Percentiles rank a stretch among this genome's conserved stretches.
Conservation (phyloP, 2,113 vertebrate genomes). For the Oophaga pumilio region DNA sequence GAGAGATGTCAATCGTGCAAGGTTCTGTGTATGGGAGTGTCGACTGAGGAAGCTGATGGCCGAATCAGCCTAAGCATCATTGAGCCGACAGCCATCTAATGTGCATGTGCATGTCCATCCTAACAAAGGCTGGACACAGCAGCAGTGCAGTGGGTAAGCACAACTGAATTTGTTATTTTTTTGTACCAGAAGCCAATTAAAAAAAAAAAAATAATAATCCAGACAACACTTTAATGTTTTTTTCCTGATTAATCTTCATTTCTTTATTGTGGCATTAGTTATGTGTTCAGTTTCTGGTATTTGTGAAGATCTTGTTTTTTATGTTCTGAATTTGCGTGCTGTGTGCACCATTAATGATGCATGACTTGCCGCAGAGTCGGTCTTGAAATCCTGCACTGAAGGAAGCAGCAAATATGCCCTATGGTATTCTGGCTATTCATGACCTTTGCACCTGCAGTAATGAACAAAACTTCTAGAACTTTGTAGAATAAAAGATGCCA, state of each 20-base stretch:
- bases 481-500: conserved; percentile 1
- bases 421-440: neutral
- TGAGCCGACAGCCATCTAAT: too few relatives aligned
- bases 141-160: too few relatives aligned
- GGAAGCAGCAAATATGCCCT: neutral
- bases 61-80: too few relatives aligned
- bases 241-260: neutral
- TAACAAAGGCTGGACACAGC: too few relatives aligned
- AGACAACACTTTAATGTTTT: neutral
- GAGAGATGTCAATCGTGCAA: too few relatives aligned
- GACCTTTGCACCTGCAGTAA: neutral
- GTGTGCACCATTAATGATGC: neutral
- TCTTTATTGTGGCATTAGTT: neutral
- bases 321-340: neutral
- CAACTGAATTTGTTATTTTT: too few relatives aligned
- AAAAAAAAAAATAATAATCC: too few relatives aligned
- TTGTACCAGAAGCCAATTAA: too few relatives aligned
- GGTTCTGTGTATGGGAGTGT: too few relatives aligned
- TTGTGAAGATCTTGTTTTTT: neutral
- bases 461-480: neutral
- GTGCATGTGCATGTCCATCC: too few relatives aligned
- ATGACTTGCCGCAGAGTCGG: conserved; percentile 1
- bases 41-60: too few relatives aligned
- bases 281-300: neutral
- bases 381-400: neutral